Conservation (phyloP, 1,140 invertebrate genomes). For the Caenorhabditis remanei region DNA sequence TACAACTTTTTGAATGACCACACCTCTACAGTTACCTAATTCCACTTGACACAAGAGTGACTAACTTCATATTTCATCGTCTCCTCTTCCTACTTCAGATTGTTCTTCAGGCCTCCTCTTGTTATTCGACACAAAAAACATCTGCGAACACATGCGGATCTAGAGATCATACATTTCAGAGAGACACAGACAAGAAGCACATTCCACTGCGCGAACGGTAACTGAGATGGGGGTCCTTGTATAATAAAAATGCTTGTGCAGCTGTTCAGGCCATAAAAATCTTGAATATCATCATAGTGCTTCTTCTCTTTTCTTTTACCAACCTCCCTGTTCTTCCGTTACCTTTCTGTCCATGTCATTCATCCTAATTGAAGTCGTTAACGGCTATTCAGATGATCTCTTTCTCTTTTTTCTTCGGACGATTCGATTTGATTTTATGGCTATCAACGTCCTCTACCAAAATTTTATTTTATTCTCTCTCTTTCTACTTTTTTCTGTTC, state of each 20-base stretch:
- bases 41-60: slow-evolving; percentile 8
- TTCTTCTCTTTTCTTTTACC: neutral
- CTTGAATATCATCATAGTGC: slow-evolving; percentile 5
- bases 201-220: slow-evolving; percentile 47
- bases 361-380: slow-evolving; percentile 43
- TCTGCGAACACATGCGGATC: slow-evolving; percentile 41
- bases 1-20: neutral
- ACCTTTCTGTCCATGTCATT: slow-evolving; percentile 34
- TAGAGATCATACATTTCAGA: neutral
- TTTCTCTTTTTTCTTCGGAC: neutral
- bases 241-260: slow-evolving; percentile 46
- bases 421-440: slow-evolving; percentile 46
- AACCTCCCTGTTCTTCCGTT: slow-evolving; percentile 19
- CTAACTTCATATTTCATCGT: neutral
- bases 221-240: slow-evolving; percentile 11
- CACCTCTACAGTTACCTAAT: slow-evolving; percentile 2
- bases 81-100: slow-evolving; percentile 11
- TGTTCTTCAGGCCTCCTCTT: neutral
- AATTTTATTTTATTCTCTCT: slow-evolving; percentile 8
- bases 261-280: slow-evolving; percentile 48
- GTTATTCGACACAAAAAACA: slow-evolving; percentile 48
- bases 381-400: slow-evolving; percentile 14
- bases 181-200: slow-evolving; percentile 21
- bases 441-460: slow-evolving; percentile 35
- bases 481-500: neutral